Conservation (phyloP, 2,113 vertebrate genomes). For the Sialia sialis region DNA sequence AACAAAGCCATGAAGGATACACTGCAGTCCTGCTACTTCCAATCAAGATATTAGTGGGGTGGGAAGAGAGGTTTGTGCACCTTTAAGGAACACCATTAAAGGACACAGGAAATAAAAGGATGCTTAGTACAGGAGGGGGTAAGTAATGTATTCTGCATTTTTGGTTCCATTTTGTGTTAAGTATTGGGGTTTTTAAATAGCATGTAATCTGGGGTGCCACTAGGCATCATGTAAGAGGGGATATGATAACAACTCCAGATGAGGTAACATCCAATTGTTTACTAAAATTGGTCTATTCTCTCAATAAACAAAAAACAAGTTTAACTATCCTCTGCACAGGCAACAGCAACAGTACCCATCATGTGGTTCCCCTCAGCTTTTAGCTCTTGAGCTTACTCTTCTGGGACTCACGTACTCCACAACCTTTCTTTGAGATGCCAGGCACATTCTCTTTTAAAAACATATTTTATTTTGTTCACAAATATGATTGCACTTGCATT, state of each 20-base stretch:
- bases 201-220: background rate
- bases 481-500: background rate
- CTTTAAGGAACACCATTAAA: background rate
- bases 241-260: background rate
- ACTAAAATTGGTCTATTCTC: background rate
- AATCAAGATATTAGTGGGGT: background rate
- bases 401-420: background rate
- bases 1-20: background rate
- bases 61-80: background rate
- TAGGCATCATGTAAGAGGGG: background rate
- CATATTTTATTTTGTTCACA: background rate
- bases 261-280: fast-evolving
- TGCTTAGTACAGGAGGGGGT: background rate
- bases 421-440: background rate
- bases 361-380: background rate
- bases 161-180: background rate
- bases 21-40: background rate
- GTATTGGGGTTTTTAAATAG: background rate
- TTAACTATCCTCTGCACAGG: background rate
- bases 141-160: background rate
- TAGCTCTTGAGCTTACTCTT: background rate
- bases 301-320: background rate
- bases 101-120: background rate
- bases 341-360: background rate
- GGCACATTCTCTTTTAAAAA: background rate